Evolutionary conservation across 2,888 invertebrate species (phyloP), one percentile per base, ranked within the genome.

Genomic region (Eremobia ochroleuca): DNA sequence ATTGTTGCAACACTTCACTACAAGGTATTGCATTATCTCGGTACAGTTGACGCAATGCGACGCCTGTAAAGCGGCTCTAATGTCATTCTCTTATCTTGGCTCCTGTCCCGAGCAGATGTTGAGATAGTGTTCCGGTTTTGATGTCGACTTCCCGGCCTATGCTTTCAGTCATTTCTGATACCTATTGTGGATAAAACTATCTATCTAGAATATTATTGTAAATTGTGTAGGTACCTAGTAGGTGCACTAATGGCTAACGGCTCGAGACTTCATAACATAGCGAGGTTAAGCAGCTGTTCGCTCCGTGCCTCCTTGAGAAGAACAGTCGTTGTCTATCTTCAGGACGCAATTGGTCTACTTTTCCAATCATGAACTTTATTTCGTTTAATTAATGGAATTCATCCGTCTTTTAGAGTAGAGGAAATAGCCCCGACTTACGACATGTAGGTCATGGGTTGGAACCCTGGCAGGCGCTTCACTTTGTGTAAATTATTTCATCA

Each of bases 61-160:
- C 68, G 69, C 61, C 43, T 64, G 43, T 65, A 49, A 59, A 71
- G 28, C 43, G 66, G 55, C 61, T 73, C 58, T 68, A 68, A 74
- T 75, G 72, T 72, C 83, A 72, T 40, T 59, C 25, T 64, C 69
- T 83, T 86, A 86, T 86, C 83, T 86, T 65, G 79, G 87, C 83
- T 58, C 71, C 66, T 70, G 86, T 86, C 84, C 75, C 86, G 80
- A 65, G 55, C 83, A 86, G 86, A 83, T 86, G 84, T 37, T 69
- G 43, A 79, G 84, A 84, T 84, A 67, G 83, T 86, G 74, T 86
- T 72, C 79, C 72, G 62, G 79, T 83, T 83, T 72, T 62, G 58
- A 67, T 64, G 83, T 68, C 73, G 55, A 64, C 73, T 72, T 15
- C 55, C 62, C 43, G 59, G 72, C 15, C 72, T 83, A 55, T 79